Base-by-base conservation (phyloP, 2,888 invertebrate species). In the Gryllus longicercus region DNA sequence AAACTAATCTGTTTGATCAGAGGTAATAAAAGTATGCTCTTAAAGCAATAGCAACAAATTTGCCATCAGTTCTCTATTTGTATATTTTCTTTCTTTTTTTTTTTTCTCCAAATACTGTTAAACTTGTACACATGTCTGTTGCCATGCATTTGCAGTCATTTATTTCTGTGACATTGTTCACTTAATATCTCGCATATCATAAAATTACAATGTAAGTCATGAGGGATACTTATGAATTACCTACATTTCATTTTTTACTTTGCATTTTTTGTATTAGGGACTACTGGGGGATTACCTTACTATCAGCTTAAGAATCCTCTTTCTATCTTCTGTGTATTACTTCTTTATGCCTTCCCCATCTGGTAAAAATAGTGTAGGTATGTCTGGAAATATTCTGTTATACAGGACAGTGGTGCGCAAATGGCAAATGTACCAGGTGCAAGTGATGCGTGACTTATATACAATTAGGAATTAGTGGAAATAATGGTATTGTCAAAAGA, bases 351-450 rank as follows among this genome's bases (percentile, higher is more conserved):
- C 63, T 63, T 63, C 63, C 63, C 63, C n/a, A 63, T n/a, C n/a
- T 14, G 63, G 14, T 18, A 63, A 14, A 63, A 63, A 18, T 63
- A 63, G 63, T 63, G 63, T 63, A 63, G 63, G 63, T 63, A 63
- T 63, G 63, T 63, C n/a, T 63, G 63, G 63, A 63, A 63, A 63
- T 63, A 63, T 63, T 63, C 63, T 63, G 63, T 63, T 63, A 63
- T 63, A n/a, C n/a, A 63, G 63, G 63, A 63, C 16, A 63, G 63
- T n/a, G 63, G 63, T 63, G 63, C 63, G n/a, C 63, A 18, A 63
- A 63, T 18, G 63, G n/a, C 63, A 18, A 63, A 63, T 18, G 63
- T 63, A 63, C n/a, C 63, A 63, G 14, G n/a, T 63, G 63, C 38
- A 38, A n/a, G 63, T 63, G 63, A 63, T 16, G 63, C n/a, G 11